Evolutionary conservation across 1,140 invertebrate species (phyloP).

Genomic region (Drosophila ironensis): DNA sequence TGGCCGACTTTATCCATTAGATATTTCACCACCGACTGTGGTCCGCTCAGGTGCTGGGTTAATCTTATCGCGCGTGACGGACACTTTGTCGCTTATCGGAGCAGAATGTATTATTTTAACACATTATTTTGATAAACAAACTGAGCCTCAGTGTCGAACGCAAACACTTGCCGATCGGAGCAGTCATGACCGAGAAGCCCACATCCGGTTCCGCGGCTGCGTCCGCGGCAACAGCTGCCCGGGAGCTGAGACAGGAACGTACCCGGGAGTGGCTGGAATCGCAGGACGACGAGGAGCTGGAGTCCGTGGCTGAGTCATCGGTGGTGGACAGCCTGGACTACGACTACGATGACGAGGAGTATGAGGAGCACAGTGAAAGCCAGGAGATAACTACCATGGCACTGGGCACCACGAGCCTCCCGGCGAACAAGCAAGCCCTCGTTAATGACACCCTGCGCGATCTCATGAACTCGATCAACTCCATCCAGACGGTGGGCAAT

Average conservation of each 20-base stretch:
- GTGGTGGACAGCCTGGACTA: constrained; percentile 70
- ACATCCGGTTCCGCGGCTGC: constrained; percentile 16
- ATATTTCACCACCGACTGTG: not conserved
- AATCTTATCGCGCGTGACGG: not conserved
- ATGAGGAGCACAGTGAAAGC: constrained; percentile 29
- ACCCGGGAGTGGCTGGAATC: constrained; percentile 55
- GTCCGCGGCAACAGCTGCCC: too few relatives aligned
- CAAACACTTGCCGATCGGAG: not conserved
- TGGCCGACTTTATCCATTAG: not conserved
- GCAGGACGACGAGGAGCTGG: constrained; percentile 57
- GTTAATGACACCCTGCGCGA: constrained; percentile 60
- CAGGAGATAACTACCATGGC: constrained; percentile 60
- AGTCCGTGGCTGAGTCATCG: constrained; percentile 68
- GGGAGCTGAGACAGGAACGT: constrained; percentile 40
- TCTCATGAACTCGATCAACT: constrained; percentile 69
- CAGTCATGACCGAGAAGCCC: constrained; percentile 45
- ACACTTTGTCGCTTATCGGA: not conserved
- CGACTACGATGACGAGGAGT: constrained; percentile 53
- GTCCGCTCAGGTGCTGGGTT: not conserved
- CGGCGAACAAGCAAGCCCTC: constrained; percentile 25
- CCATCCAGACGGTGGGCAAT: constrained; percentile 75
- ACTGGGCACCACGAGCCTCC: constrained; percentile 46
- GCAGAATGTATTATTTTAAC: not conserved
- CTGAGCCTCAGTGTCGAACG: not conserved
- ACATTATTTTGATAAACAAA: not conserved